Conservation (phyloP, 2,797 vertebrate species). For the Sandelia bainsii region DNA sequence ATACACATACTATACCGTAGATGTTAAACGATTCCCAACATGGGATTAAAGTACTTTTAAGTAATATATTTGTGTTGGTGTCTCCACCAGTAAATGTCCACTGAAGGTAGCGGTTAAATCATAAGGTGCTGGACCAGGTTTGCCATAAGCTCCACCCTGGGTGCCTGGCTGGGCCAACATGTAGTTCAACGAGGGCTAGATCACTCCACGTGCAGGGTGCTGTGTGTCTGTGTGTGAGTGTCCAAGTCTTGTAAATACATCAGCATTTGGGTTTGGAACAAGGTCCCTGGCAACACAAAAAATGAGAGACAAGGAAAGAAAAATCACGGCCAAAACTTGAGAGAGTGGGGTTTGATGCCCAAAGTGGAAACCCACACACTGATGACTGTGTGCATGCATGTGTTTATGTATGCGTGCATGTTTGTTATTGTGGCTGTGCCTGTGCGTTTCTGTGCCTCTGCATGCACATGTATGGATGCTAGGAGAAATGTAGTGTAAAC, state of each 20-base stretch:
- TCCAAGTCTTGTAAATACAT: conserved; percentile 77
- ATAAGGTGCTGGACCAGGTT: conserved; percentile 38
- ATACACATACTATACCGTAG: conserved; percentile 7
- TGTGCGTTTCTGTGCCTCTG: conserved; percentile 44
- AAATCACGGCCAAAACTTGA: conserved; percentile 66
- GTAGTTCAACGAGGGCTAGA: conserved; percentile 69
- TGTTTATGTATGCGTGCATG: conserved; percentile 31
- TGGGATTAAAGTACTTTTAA: conserved; percentile 37
- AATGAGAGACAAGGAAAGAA: conserved; percentile 68
- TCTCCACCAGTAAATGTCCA: conserved; percentile 49
- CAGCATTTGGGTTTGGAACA: conserved; percentile 74
- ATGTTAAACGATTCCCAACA: conserved; percentile 22
- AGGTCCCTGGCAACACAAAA: conserved; percentile 69
- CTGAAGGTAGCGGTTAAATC: conserved; percentile 43
- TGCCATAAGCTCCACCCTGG: conserved; percentile 61
- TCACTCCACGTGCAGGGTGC: conserved; percentile 52
- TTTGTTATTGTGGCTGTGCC: conserved; percentile 29
- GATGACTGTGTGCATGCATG: conserved; percentile 56
- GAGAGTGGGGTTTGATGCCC: conserved; percentile 78
- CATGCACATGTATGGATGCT: conserved; percentile 63
- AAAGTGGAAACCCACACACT: conserved; percentile 77
- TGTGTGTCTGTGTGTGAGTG: conserved; percentile 40
- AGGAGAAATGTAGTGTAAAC: conserved; percentile 70
- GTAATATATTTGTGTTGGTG: conserved; percentile 42
- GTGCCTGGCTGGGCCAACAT: conserved; percentile 59